A percentile compares a stretch with the other conserved stretches of the same genome.
These are phyloP conservation scores for Drosophila rellima DNA, from an alignment of 2,888 invertebrate genomes.

Conservation along the genomic window DNA sequence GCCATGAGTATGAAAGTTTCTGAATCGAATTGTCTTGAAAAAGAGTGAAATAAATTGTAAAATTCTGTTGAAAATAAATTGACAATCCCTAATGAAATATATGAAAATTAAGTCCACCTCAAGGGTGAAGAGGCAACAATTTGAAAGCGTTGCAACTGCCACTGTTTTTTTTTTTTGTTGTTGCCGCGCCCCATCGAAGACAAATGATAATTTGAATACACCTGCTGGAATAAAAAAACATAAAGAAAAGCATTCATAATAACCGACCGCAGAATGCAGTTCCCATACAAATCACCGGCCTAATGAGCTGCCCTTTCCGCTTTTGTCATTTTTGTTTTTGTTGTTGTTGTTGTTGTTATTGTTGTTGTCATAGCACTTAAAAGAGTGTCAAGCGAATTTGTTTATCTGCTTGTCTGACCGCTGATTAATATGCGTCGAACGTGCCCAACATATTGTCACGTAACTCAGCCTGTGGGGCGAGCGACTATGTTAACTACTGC, in stretches of 20 bases:
- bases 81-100: not conserved
- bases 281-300: slow-evolving; percentile 60
- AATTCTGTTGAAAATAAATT: too few relatives aligned
- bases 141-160: not conserved
- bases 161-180: not conserved
- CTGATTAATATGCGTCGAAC: slow-evolving; percentile 62
- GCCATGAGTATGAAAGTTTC: slow-evolving; percentile 62
- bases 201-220: slow-evolving; percentile 14
- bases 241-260: slow-evolving; percentile 2
- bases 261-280: slow-evolving; percentile 34
- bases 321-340: not conserved
- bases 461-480: slow-evolving; percentile 38
- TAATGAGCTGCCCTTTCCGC: slow-evolving; percentile 47
- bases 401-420: slow-evolving; percentile 43
- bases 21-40: not conserved
- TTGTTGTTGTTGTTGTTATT: not conserved
- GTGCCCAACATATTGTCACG: slow-evolving; percentile 77
- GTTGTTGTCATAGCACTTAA: slow-evolving; percentile 12
- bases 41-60: not conserved
- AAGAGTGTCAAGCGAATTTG: slow-evolving; percentile 49
- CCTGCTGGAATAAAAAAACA: slow-evolving; percentile 30
- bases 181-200: slow-evolving; percentile 6
- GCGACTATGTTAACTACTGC: slow-evolving; percentile 6
- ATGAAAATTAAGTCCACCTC: not conserved
- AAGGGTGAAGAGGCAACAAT: not conserved